These are phyloP conservation scores for Drosophila gunungcola DNA, from an alignment of 1,140 invertebrate species.

Conservation along the genomic window DNA sequence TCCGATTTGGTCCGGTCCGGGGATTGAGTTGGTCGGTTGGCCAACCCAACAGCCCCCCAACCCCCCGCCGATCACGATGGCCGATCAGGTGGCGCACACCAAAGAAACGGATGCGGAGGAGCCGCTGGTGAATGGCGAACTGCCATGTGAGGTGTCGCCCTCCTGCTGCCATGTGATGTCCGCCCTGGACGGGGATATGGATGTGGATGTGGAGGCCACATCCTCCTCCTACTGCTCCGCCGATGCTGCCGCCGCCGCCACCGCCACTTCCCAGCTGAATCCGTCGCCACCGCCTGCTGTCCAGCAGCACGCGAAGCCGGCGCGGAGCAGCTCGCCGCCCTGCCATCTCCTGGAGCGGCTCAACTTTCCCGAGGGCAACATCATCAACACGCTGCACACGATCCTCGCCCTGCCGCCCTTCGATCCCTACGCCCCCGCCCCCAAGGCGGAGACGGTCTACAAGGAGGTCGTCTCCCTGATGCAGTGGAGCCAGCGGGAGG, in stretches of 20 bases:
- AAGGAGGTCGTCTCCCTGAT: slow-evolving; percentile 75
- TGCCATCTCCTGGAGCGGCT: slow-evolving; percentile 70
- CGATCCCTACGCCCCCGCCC: slow-evolving; percentile 76
- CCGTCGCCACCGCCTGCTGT: slow-evolving; percentile 37
- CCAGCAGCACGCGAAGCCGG: slow-evolving; percentile 39
- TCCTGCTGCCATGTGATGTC: slow-evolving; percentile 73
- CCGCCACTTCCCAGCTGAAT: slow-evolving; percentile 33
- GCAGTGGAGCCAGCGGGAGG: slow-evolving; percentile 76
- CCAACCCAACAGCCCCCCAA: neutral
- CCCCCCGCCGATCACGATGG: slow-evolving; percentile 32
- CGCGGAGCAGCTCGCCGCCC: slow-evolving; percentile 41
- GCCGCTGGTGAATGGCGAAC: slow-evolving; percentile 60
- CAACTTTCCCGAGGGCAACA: slow-evolving; percentile 71
- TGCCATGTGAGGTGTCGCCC: slow-evolving; percentile 48
- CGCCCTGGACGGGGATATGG: slow-evolving; percentile 62
- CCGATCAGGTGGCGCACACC: slow-evolving; percentile 65
- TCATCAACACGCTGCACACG: slow-evolving; percentile 73
- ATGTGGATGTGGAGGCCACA: slow-evolving; percentile 35
- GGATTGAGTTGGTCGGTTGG: slow-evolving; percentile 14
- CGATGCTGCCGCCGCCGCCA: slow-evolving; percentile 17
- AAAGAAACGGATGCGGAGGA: slow-evolving; percentile 52
- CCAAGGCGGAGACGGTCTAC: slow-evolving; percentile 67
- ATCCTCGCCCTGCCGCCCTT: slow-evolving; percentile 76
- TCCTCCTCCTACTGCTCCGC: slow-evolving; percentile 1
- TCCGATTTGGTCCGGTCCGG: slow-evolving; percentile 8